Evolutionary conservation across 2,888 invertebrate species (phyloP).

Genomic region (Gymnosoma rotundatum): DNA sequence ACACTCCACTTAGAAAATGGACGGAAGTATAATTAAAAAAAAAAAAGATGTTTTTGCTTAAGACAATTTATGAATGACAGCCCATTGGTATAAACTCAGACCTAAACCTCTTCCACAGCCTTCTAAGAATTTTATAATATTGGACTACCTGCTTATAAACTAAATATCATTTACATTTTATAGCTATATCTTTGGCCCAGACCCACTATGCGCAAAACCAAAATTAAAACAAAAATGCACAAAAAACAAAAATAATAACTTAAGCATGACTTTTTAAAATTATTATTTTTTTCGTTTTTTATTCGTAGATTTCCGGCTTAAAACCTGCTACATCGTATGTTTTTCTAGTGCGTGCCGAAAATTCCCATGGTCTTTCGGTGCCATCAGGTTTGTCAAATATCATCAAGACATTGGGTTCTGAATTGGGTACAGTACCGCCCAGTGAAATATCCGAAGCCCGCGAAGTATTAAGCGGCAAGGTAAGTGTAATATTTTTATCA

Average conservation of each 20-base stretch:
- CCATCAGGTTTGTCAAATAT: conserved; percentile 90
- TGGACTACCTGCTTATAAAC: no score
- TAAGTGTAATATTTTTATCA: conserved; percentile 71
- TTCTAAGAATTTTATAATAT: no score
- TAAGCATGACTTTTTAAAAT: background rate
- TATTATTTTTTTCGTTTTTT: background rate
- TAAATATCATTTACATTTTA: no score
- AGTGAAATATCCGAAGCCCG: conserved; percentile 81
- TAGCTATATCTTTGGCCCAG: no score
- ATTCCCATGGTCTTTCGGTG: conserved; percentile 91
- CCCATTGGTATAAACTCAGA: no score
- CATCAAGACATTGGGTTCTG: conserved; percentile 85
- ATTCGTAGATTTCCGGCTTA: conserved; percentile 84
- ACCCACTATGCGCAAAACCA: no score
- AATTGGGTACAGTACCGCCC: conserved; percentile 80
- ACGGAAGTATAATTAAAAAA: no score
- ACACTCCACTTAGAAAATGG: no score
- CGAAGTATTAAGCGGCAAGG: conserved; percentile 81
- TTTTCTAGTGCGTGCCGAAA: conserved; percentile 93
- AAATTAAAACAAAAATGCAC: no score
- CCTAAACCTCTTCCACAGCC: no score
- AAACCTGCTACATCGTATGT: conserved; percentile 92
- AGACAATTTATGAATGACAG: no score
- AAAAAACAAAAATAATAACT: background rate
- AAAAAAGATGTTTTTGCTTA: no score